Conservation (phyloP, 2,888 invertebrate species). For the Prosapia bicincta region DNA sequence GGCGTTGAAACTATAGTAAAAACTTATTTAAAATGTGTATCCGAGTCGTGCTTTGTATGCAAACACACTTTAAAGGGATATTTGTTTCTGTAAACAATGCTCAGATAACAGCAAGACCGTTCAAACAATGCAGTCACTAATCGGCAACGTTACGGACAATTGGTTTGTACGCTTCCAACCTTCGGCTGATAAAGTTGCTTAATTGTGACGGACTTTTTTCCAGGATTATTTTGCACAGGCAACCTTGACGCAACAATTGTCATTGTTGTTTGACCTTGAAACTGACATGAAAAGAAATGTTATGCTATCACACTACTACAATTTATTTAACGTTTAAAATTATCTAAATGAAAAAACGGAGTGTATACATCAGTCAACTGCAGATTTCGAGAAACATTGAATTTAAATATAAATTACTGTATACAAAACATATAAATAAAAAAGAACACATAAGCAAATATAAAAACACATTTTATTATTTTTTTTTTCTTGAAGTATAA, state of each 20-base stretch:
- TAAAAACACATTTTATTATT: no score
- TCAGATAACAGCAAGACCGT: not conserved
- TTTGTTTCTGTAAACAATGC: not conserved
- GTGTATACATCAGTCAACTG: no score
- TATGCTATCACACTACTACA: not conserved
- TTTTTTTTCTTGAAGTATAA: no score
- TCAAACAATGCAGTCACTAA: not conserved
- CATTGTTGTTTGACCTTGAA: not conserved
- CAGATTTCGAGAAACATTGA: no score
- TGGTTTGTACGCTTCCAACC: not conserved
- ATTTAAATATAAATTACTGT: no score
- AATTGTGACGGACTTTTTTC: not conserved
- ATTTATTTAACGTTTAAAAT: no score
- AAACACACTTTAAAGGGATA: not conserved
- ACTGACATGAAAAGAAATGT: not conserved
- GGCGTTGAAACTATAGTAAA: no score
- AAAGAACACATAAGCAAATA: no score
- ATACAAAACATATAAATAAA: no score
- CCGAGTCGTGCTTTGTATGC: no score
- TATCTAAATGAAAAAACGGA: no score
- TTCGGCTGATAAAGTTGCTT: not conserved
- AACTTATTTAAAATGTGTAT: no score
- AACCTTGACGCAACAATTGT: not conserved
- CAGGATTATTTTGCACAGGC: not conserved
- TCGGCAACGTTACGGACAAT: not conserved